Conservation (phyloP, 2,797 vertebrate genomes). For the Selene dorsalis region DNA sequence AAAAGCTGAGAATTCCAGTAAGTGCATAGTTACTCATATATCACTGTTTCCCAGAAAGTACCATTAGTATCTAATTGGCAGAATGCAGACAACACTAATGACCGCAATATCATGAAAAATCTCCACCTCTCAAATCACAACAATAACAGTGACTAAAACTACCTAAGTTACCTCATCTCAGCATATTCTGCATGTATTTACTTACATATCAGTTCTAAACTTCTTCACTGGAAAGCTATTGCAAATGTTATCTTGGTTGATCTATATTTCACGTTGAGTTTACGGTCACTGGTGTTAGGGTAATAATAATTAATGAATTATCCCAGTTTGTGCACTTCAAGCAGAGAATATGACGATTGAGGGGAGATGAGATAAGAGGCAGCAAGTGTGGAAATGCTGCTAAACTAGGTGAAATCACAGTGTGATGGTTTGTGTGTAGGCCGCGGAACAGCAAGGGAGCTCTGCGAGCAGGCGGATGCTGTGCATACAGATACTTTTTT, state of each 20-base stretch:
- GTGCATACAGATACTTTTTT: slow-evolving; percentile 49
- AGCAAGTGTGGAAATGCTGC: slow-evolving; percentile 13
- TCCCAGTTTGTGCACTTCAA: slow-evolving; percentile 8
- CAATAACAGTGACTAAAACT: slow-evolving; percentile 22
- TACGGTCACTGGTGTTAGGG: slow-evolving; percentile 13
- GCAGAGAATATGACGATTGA: slow-evolving; percentile 27
- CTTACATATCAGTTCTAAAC: neutral
- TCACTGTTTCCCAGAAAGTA: slow-evolving; percentile 28
- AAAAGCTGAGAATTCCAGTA: slow-evolving; percentile 43
- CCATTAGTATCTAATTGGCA: slow-evolving; percentile 45
- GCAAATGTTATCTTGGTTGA: neutral
- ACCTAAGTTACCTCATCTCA: slow-evolving; percentile 3
- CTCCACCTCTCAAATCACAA: slow-evolving; percentile 39
- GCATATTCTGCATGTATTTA: neutral
- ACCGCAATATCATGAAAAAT: slow-evolving; percentile 41
- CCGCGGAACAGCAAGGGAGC: slow-evolving; percentile 43
- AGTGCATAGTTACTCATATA: slow-evolving; percentile 38
- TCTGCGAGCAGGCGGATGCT: slow-evolving; percentile 38
- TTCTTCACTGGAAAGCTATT: neutral
- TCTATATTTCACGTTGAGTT: neutral
- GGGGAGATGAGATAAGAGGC: slow-evolving; percentile 33
- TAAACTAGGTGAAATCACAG: slow-evolving; percentile 73
- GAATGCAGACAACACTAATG: slow-evolving; percentile 26
- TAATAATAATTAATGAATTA: slow-evolving; percentile 36
- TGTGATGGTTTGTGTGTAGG: slow-evolving; percentile 46